Conservation (phyloP, 2,797 vertebrate genomes). For the Etheostoma perlongum region DNA sequence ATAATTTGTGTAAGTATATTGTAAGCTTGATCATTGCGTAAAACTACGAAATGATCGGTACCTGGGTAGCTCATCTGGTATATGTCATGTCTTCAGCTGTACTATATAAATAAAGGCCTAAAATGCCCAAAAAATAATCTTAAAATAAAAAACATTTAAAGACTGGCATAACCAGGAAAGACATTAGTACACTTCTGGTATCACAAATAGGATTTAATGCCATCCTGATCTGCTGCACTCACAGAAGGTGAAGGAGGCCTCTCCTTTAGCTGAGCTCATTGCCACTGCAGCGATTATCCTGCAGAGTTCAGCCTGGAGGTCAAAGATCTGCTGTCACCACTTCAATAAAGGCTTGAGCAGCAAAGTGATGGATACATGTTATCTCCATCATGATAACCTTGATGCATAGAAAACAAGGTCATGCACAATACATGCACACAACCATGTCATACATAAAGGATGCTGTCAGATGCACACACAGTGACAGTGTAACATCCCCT, state of each 20-base stretch:
- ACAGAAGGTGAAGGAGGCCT: constrained; percentile 58
- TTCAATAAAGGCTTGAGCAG: constrained; percentile 52
- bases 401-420: constrained; percentile 61
- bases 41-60: too few species aligned
- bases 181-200: neutral
- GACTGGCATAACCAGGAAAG: neutral
- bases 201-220: constrained; percentile 20
- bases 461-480: neutral
- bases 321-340: constrained; percentile 63
- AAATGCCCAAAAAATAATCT: too few species aligned
- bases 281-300: constrained; percentile 53
- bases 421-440: constrained; percentile 31
- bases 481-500: neutral
- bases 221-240: constrained; percentile 27
- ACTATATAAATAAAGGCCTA: too few species aligned
- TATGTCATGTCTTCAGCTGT: too few species aligned
- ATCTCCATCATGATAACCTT: constrained; percentile 66
- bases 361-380: constrained; percentile 60
- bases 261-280: constrained; percentile 70
- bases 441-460: constrained; percentile 3
- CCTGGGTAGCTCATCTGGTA: too few species aligned
- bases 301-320: constrained; percentile 49
- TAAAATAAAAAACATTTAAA: neutral
- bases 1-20: too few species aligned
- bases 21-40: too few species aligned